A percentile compares a stretch with the other conserved stretches of the same genome.
Conservation (phyloP, 2,888 invertebrate genomes). For the Creontiades dilutus region DNA sequence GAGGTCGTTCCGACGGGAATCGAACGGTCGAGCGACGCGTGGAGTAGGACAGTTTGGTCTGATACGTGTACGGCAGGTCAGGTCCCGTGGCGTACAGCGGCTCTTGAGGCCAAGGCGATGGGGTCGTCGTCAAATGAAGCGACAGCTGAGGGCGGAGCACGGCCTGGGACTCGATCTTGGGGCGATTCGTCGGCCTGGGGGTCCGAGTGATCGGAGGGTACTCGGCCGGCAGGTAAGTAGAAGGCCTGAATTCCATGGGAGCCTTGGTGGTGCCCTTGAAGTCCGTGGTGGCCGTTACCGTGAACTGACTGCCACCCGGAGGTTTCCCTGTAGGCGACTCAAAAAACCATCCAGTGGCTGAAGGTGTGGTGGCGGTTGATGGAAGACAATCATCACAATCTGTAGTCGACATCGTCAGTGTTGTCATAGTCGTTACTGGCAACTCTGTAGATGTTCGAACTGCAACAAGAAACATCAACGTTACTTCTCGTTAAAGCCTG, state of each 20-base stretch:
- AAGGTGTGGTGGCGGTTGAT: constrained; percentile 14
- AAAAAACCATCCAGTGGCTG: background rate
- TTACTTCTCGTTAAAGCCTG: too few relatives aligned
- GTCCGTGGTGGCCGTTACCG: constrained; percentile 1
- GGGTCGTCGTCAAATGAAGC: constrained; percentile 20
- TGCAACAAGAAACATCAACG: constrained; percentile 11
- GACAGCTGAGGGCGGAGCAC: constrained; percentile 24
- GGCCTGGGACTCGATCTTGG: constrained; percentile 30
- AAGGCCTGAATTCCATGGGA: constrained; percentile 55
- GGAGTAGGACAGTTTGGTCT: background rate
- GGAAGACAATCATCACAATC: constrained; percentile 64
- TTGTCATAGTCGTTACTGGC: constrained; percentile 52
- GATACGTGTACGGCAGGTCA: constrained; percentile 23
- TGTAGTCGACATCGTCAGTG: constrained; percentile 38
- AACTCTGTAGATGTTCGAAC: constrained; percentile 64
- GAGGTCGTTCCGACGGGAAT: constrained; percentile 67
- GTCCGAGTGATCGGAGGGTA: constrained; percentile 28
- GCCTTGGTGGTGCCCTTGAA: background rate
- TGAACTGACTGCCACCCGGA: background rate
- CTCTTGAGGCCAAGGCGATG: constrained; percentile 9
- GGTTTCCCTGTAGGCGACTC: background rate
- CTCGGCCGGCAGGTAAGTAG: constrained; percentile 40
- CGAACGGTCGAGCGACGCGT: constrained; percentile 68
- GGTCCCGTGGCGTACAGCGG: background rate
- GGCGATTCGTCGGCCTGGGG: background rate